Conservation (phyloP, 2,113 vertebrate genomes). For the Rutilus rutilus region DNA sequence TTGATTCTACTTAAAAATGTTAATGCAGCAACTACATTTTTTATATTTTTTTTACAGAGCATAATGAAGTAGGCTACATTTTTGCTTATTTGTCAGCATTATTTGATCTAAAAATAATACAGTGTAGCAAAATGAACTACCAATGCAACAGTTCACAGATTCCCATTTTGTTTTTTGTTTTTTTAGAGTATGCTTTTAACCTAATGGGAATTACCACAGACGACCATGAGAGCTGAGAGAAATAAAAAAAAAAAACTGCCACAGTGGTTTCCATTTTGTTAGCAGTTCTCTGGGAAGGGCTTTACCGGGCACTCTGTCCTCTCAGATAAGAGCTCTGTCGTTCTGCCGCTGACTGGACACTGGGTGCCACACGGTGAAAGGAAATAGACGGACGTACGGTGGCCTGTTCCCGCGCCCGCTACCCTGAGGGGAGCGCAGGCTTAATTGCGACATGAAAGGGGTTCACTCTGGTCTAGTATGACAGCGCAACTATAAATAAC, state of each 20-base stretch:
- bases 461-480: slow-evolving; percentile 43
- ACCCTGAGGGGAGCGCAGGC: slow-evolving; percentile 15
- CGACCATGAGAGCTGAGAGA: background rate
- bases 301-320: slow-evolving; percentile 60
- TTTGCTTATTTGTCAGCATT: background rate
- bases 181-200: slow-evolving; percentile 10
- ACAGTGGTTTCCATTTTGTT: slow-evolving; percentile 13
- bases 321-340: slow-evolving; percentile 65
- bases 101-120: background rate
- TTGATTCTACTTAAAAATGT: too few relatives aligned
- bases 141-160: background rate
- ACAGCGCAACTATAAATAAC: slow-evolving; percentile 62
- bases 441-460: slow-evolving; percentile 58
- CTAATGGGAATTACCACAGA: background rate
- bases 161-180: background rate
- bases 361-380: slow-evolving; percentile 51
- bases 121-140: background rate
- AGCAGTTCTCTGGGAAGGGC: slow-evolving; percentile 46
- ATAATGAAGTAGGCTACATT: background rate
- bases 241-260: slow-evolving; percentile 10
- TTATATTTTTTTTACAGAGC: too few relatives aligned
- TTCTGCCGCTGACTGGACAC: slow-evolving; percentile 45
- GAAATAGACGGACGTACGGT: slow-evolving; percentile 44
- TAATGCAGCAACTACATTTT: too few relatives aligned
- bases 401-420: slow-evolving; percentile 11